Conservation (phyloP, 1,140 invertebrate species). For the Zaprionus nigranus region DNA sequence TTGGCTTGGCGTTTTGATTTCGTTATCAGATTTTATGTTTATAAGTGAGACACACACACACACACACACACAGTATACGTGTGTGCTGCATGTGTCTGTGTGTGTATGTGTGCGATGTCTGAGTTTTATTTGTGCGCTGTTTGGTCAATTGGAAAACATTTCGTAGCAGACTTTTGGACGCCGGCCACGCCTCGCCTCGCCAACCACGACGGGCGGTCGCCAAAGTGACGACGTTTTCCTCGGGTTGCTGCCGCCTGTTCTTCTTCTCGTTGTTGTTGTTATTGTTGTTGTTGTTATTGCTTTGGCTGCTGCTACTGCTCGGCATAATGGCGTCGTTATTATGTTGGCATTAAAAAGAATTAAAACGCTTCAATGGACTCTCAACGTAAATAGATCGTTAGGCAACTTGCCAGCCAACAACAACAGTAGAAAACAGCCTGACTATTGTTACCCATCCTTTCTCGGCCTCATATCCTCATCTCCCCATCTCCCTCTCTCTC, state of each 20-base stretch:
- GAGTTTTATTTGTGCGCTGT: slow-evolving; percentile 76
- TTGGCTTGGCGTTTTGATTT: slow-evolving; percentile 80
- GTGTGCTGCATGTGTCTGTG: slow-evolving; percentile 8
- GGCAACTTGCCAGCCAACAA: slow-evolving; percentile 63
- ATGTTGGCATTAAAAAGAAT: slow-evolving; percentile 83
- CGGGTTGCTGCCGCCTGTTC: not conserved
- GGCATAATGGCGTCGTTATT: slow-evolving; percentile 83
- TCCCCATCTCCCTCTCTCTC: too few species aligned
- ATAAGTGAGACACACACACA: slow-evolving; percentile 65
- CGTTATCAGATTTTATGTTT: slow-evolving; percentile 82
- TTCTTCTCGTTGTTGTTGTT: slow-evolving; percentile 11
- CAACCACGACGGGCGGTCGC: slow-evolving; percentile 46
- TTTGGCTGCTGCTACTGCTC: slow-evolving; percentile 27
- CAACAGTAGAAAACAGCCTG: slow-evolving; percentile 1
- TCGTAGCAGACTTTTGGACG: slow-evolving; percentile 78
- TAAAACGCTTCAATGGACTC: slow-evolving; percentile 80
- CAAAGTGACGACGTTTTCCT: slow-evolving; percentile 46
- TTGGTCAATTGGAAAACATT: slow-evolving; percentile 83
- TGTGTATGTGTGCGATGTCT: slow-evolving; percentile 41
- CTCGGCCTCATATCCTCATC: not conserved
- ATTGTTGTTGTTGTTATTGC: slow-evolving; percentile 18
- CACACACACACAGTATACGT: slow-evolving; percentile 16
- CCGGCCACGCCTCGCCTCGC: slow-evolving; percentile 43
- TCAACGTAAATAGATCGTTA: slow-evolving; percentile 80
- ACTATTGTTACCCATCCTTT: slow-evolving; percentile 7